Evolutionary conservation across 2,888 invertebrate species (phyloP), one percentile per base, ranked within the genome.

Genomic region (Rutpela maculata): DNA sequence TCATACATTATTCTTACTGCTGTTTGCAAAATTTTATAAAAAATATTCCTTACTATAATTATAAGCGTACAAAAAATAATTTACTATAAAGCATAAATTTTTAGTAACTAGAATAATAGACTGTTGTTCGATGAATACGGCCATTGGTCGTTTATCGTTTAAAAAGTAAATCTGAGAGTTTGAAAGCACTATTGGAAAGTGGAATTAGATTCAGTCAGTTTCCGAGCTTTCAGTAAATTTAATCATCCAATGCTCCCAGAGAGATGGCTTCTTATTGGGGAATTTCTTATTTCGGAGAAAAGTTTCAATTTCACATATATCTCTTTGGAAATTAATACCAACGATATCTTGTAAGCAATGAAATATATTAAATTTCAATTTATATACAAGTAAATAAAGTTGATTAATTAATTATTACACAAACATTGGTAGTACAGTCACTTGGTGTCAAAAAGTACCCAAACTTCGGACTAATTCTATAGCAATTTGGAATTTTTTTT

Each of bases 131-230:
- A 26, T n/a, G 62, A 11, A 60, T 26, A 26, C 60, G 15, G 19
- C 31, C 31, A 31, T n/a, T 15, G 26, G 62, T 31, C 31, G 9
- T 63, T 63, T 35, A 63, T 31, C 62, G 1, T 9, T 55, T n/a
- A 56, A 31, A 67, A 55, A 67, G 50, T 62, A 31, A 7, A 62
- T 62, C 31, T n/a, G 12, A 35, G 17, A 56, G 67, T 56, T 56
- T 67, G 17, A 67, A 56, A 55, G 26, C 55, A 55, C 15, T n/a
- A 67, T 67, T 26, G 56, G 55, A 62, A 62, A 26, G 67, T 55
- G 26, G 55, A 67, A 67, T 67, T 56, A n/a, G 56, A 67, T 56
- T 67, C 22, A 56, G 67, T 56, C 26, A 56, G 31, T 19, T 19
- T 67, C 26, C 26, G 17, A 26, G 26, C n/a, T 67, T 67, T 26